These are phyloP conservation scores for Leucozona laternaria DNA, from an alignment of 2,888 invertebrate genomes.

Conservation along the genomic window DNA sequence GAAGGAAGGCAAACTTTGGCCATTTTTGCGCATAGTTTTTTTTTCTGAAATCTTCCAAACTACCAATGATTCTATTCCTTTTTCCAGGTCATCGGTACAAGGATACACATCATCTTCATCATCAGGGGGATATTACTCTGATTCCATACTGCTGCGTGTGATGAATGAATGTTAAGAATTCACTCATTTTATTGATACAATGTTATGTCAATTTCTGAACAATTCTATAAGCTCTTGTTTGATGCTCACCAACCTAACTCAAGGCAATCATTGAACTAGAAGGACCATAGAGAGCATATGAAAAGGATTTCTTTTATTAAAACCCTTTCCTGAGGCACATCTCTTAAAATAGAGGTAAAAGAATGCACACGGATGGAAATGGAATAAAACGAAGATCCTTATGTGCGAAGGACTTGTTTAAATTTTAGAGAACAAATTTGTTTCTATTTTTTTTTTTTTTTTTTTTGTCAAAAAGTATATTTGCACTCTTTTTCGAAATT, in stretches of 20 bases:
- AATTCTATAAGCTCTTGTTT: background rate
- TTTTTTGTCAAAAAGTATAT: conserved; percentile 48
- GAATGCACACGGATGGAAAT: background rate
- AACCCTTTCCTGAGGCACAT: conserved; percentile 40
- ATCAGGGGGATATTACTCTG: conserved; percentile 9
- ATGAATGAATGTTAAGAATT: conserved; percentile 53
- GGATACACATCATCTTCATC: background rate
- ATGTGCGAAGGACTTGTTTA: conserved; percentile 16
- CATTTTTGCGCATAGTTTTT: conserved; percentile 32
- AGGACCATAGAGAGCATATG: conserved; percentile 2
- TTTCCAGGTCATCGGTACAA: conserved; percentile 58
- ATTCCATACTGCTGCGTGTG: conserved; percentile 48
- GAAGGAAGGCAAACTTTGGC: conserved; percentile 36
- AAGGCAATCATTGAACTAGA: conserved; percentile 41
- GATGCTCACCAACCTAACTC: background rate
- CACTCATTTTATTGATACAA: conserved; percentile 66
- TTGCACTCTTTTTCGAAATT: conserved; percentile 68
- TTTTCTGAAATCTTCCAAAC: background rate
- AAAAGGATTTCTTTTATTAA: conserved; percentile 61
- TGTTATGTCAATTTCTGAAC: conserved; percentile 59
- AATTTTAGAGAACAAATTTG: conserved; percentile 14
- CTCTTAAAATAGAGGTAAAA: conserved; percentile 12
- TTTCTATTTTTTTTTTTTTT: too few species aligned
- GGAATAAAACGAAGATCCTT: background rate
- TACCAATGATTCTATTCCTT: background rate